Evolutionary conservation across 2,797 vertebrate species (phyloP), one percentile per base, ranked within the genome.

Genomic region (Paratrypauchen microcephalus): DNA sequence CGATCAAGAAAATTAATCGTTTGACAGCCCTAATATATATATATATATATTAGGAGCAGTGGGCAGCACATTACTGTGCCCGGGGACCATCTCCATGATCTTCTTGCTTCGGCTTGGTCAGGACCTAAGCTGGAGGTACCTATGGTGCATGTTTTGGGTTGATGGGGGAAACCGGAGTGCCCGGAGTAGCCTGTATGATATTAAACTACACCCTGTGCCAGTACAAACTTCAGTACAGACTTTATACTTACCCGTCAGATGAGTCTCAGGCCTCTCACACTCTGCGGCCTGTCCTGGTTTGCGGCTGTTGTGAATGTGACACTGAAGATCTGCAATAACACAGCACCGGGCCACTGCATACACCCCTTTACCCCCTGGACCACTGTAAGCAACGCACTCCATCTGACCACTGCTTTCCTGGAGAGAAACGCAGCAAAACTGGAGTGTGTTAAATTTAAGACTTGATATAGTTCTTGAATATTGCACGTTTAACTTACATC

Each of bases 301-400:
- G 11, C 48, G 74, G 56, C 92, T 84, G 0, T 74, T 24, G 0
- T 78, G 77, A 77, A 89, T 70, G 5, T 75, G 85, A 72, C 96
- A 97, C 71, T 52, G 83, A 15, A 91, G 89, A 54, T 75, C 84
- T 6, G 85, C 86, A 69, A 85, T 84, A 0, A 90, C 90, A 70
- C 96, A 97, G 86, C 96, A 98, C 36, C 95, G 92, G 5, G 95
- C 95, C 2, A 96, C 77, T 0, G 95, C 95, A 0, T 91, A 91
- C 79, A 96, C 93, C 0, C 94, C 95, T 59, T 76, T 73, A 5
- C 92, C 94, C 0, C 84, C 78, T 1, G 78, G 77, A 0, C 91
- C 83, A 0, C 77, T 93, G 68, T 85, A 74, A 24, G 95, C 95
- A 7, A 94, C 84, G 1, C 97, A 97, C 66, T 89, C 89, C 78